Evolutionary conservation across 37 sponge, comb jelly and placozoan species (phyloP), one percentile per base, ranked within the genome.

Genomic region (Haliclona indistincta): DNA sequence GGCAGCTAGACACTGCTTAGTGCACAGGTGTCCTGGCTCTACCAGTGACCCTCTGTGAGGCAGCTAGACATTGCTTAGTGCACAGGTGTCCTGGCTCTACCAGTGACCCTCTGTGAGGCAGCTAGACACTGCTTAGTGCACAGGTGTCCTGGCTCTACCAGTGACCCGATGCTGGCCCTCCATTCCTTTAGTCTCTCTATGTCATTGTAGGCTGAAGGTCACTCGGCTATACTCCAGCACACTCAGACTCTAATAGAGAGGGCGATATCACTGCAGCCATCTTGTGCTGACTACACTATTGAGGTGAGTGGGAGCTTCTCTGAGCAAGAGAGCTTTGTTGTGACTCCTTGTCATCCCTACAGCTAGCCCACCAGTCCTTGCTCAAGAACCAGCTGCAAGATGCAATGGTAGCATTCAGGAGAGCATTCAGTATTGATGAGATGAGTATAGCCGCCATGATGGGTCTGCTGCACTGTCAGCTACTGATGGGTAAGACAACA

Each of bases 381-480:
- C 64, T 94, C 68, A 78, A 56, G 43, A 88, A 88, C 1, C 67
- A 89, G 25, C 53, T 76, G 28, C 56, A 74, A 38, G 96, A 95
- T 49, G 82, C 95, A n/a, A 52, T 85, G 74, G 56, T 84, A 60
- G 43, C 70, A 2, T 98, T 85, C 75, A 84, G 82, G 72, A 90
- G 79, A 73, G 93, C 93, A 20, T 85, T 96, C 64, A 82, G 65
- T 15, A 28, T 89, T 41, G 93, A 92, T 81, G 93, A 92, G 36
- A 89, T 88, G 39, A 92, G 91, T 67, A 67, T 96, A 11, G 36
- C 72, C 54, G 97, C 90, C 17, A 73, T 92, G 53, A 49, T 84
- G 11, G 97, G 97, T 20, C 72, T 89, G 38, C 89, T 91, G 15
- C 78, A 84, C 73, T 94, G 99, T 55, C 91, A 94, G 78, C 47